These are phyloP conservation scores for Actinia tenebrosa DNA, from an alignment of 64 coral and sea anemone species.

Conservation along the genomic window DNA sequence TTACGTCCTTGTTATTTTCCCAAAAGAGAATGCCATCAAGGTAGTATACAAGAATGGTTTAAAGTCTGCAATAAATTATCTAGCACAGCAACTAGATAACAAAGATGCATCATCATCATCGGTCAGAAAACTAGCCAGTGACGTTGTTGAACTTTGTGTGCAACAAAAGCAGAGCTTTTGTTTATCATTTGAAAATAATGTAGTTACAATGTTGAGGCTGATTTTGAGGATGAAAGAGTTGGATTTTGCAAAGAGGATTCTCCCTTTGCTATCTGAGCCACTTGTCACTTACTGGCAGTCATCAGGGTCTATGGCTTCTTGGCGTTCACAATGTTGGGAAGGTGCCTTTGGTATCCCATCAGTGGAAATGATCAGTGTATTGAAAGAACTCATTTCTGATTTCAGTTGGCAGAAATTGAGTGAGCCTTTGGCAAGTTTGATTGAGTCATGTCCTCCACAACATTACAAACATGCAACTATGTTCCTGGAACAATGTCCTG, in stretches of 20 bases:
- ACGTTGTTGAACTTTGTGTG: background rate
- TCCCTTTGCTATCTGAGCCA: background rate
- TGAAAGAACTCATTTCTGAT: background rate
- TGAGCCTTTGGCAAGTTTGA: background rate
- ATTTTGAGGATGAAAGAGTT: background rate
- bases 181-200: background rate
- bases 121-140: background rate
- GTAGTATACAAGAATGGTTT: background rate
- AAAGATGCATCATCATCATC: background rate
- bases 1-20: slow-evolving; percentile 22
- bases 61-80: background rate
- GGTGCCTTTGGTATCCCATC: slow-evolving; percentile 10
- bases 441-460: background rate
- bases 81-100: background rate
- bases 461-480: background rate
- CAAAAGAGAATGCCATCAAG: slow-evolving; percentile 11
- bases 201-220: background rate
- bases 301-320: background rate
- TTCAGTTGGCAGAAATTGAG: background rate
- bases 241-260: background rate
- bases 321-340: background rate
- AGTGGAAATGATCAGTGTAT: background rate
- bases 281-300: background rate
- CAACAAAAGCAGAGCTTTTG: background rate
- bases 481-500: slow-evolving; percentile 9